These are phyloP conservation scores for Phylloscopus trochiloides DNA, from an alignment of 2,113 vertebrate genomes.

Conservation along the genomic window DNA sequence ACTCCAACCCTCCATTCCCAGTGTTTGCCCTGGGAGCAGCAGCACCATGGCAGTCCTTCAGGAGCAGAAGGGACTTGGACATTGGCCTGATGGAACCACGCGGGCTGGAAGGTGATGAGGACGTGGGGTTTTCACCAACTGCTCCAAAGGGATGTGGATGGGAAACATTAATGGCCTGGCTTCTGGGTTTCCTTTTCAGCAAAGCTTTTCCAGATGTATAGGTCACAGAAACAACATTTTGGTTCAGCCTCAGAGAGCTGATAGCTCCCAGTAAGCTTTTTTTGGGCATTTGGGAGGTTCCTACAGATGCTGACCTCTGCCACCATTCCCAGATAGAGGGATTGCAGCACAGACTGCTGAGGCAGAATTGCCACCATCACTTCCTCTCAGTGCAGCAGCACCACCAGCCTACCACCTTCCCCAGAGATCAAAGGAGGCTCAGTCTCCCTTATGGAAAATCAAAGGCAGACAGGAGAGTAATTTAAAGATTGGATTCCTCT, in stretches of 20 bases:
- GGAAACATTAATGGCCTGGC: background rate
- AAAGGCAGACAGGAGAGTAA: background rate
- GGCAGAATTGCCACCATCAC: background rate
- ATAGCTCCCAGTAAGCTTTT: background rate
- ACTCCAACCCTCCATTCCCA: background rate
- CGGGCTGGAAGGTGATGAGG: background rate
- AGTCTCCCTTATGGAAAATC: background rate
- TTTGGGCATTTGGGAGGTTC: background rate
- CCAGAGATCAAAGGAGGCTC: background rate
- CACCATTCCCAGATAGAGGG: background rate
- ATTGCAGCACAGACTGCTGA: background rate
- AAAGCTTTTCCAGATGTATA: background rate
- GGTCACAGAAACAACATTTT: background rate
- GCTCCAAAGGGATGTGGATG: background rate
- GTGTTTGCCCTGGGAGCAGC: background rate
- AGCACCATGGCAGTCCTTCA: background rate
- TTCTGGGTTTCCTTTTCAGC: background rate
- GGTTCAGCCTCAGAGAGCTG: background rate
- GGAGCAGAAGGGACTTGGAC: background rate
- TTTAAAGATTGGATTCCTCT: background rate
- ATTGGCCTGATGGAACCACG: accelerated
- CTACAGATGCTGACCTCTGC: background rate
- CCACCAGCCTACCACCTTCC: background rate
- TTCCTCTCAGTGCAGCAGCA: background rate
- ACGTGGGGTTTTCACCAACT: accelerated